A percentile compares a stretch with the other conserved stretches of the same genome.
phyloP scores from a whole-genome alignment of 2,113 vertebrate species.

The Anser brachyrhynchus region DNA sequence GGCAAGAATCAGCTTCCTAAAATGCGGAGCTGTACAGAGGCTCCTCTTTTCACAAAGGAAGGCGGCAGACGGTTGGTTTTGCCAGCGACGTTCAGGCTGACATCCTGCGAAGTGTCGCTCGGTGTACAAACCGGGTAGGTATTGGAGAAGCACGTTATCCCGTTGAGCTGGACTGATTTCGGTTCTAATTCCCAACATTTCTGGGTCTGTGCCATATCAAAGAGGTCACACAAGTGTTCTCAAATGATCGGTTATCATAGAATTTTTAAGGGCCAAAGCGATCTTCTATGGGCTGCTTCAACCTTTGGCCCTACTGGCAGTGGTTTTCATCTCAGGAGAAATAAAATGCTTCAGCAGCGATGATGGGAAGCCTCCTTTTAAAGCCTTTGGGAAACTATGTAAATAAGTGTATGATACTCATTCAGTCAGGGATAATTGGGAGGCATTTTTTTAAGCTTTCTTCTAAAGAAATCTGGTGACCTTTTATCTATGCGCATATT shows the following conservation, averaged over 20 bases:
- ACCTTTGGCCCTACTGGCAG: not conserved
- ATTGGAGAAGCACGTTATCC: not conserved
- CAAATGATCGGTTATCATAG: not conserved
- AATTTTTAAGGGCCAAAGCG: not conserved
- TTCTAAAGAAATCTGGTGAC: not conserved
- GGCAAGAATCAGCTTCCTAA: not conserved
- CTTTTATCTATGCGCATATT: not conserved
- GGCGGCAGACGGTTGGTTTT: not conserved
- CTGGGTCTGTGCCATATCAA: not conserved
- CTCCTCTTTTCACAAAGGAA: not conserved
- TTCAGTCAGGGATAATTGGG: not conserved
- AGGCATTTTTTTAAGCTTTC: not conserved
- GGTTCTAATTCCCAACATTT: not conserved
- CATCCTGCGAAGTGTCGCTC: not conserved
- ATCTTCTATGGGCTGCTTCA: not conserved
- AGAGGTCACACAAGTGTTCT: not conserved
- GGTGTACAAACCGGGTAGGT: not conserved
- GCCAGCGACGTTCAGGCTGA: not conserved
- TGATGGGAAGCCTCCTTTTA: not conserved
- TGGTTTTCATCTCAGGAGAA: not conserved
- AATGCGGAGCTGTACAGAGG: not conserved
- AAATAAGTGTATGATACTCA: not conserved
- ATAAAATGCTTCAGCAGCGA: not conserved
- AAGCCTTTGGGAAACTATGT: not conserved
- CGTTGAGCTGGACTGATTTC: not conserved